A percentile compares a stretch with the other conserved stretches of the same genome.
Conservation (phyloP, 2,888 invertebrate genomes). For the Gisinianus flammeolus region DNA sequence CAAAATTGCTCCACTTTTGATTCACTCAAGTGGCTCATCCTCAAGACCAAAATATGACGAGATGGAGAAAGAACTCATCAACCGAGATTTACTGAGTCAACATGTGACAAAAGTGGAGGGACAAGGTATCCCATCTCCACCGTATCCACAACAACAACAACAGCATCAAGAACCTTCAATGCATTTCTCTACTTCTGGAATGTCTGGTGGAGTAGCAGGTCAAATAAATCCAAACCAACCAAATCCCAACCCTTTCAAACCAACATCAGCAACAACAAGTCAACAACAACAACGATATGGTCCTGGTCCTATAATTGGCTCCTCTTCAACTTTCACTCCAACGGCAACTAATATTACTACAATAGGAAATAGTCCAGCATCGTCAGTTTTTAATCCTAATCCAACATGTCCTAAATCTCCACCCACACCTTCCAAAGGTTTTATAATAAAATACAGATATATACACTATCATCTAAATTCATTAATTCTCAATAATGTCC, state of each 20-base stretch:
- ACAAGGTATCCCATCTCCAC: too few relatives aligned
- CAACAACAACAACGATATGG: slow-evolving; percentile 33
- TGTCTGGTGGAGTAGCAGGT: slow-evolving; percentile 2
- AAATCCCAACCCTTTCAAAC: slow-evolving; percentile 1
- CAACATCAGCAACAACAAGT: slow-evolving; percentile 34
- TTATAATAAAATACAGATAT: too few relatives aligned
- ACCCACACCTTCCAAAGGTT: slow-evolving; percentile 44
- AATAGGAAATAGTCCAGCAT: background rate
- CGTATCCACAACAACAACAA: slow-evolving; percentile 33
- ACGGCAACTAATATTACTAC: too few relatives aligned
- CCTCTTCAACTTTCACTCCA: background rate
- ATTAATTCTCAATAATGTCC: background rate
- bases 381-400: background rate
- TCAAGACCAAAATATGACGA: slow-evolving; percentile 62
- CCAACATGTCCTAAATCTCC: slow-evolving; percentile 39
- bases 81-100: slow-evolving; percentile 41
- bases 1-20: slow-evolving; percentile 67
- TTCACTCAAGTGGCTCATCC: slow-evolving; percentile 66
- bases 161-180: slow-evolving; percentile 37
- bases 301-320: background rate
- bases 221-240: background rate
- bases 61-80: slow-evolving; percentile 61
- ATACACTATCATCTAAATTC: too few relatives aligned
- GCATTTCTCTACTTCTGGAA: slow-evolving; percentile 34
- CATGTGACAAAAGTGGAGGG: background rate